Evolutionary conservation across 2,797 vertebrate genomes (phyloP).

Genomic region (Chromis chromis): DNA sequence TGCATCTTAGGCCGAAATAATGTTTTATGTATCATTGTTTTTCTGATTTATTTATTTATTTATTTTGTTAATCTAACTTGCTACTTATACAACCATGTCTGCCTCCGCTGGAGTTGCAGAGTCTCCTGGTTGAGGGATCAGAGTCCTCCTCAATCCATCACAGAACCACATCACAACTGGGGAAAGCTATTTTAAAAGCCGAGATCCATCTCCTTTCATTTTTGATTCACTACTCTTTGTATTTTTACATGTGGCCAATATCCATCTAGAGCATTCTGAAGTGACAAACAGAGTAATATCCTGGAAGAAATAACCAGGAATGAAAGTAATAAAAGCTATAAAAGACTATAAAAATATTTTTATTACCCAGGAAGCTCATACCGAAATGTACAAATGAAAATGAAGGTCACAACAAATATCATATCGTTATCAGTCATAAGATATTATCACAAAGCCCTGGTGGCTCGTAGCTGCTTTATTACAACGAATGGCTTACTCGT

Average conservation of each 20-base stretch:
- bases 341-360: background rate
- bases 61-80: no score
- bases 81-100: background rate
- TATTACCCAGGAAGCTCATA: background rate
- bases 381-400: background rate
- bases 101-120: background rate
- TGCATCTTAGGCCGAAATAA: background rate
- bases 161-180: background rate
- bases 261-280: background rate
- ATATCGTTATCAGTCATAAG: background rate
- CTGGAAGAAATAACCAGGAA: background rate
- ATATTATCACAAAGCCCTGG: background rate
- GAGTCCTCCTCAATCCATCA: background rate
- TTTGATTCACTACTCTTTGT: background rate
- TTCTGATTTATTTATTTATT: no score
- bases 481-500: background rate
- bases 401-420: background rate
- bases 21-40: background rate
- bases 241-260: background rate
- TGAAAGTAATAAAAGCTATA: background rate
- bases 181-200: slow-evolving; percentile 19
- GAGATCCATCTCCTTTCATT: background rate
- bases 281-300: background rate
- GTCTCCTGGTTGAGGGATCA: background rate
- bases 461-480: background rate